Evolutionary conservation across 2,888 invertebrate species (phyloP).

Genomic region (Xanthorhoe spadicearia): DNA sequence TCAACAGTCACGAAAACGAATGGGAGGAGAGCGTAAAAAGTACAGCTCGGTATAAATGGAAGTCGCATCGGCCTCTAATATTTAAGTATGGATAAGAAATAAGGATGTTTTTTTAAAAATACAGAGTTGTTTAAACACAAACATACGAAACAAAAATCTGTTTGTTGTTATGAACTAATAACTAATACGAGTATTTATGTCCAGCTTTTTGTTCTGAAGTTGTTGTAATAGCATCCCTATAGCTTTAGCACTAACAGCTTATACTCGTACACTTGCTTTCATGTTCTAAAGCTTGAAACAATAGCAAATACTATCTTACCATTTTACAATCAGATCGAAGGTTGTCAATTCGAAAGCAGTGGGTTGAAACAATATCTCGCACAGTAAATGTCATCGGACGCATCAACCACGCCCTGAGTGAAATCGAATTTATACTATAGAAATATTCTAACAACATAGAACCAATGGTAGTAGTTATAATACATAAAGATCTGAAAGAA

Average conservation of each 20-base stretch:
- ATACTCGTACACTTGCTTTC: background rate
- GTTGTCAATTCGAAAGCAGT: conserved; percentile 64
- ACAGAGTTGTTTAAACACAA: too few species aligned
- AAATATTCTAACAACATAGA: conserved; percentile 50
- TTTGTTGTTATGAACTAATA: too few species aligned
- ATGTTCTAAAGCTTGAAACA: background rate
- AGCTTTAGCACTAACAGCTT: too few species aligned
- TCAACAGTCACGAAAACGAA: conserved; percentile 36
- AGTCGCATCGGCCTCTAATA: conserved; percentile 12
- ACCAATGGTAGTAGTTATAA: too few species aligned
- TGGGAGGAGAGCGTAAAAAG: conserved; percentile 24
- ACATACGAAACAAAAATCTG: too few species aligned
- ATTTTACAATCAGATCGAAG: conserved; percentile 52
- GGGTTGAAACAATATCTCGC: conserved; percentile 60
- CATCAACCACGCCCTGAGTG: conserved; percentile 55
- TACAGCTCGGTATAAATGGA: conserved; percentile 14
- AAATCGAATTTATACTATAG: conserved; percentile 58
- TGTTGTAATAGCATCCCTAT: too few species aligned
- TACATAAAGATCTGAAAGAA: too few species aligned
- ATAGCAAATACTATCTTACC: background rate
- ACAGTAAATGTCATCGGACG: conserved; percentile 69
- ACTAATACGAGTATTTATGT: too few species aligned
- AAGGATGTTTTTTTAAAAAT: too few species aligned
- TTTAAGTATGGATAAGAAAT: too few species aligned
- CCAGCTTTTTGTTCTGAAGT: too few species aligned